Percentiles rank a stretch among this genome's conserved stretches.
Conservation (phyloP, 2,888 invertebrate species). For the Hoplodrina ambigua region DNA sequence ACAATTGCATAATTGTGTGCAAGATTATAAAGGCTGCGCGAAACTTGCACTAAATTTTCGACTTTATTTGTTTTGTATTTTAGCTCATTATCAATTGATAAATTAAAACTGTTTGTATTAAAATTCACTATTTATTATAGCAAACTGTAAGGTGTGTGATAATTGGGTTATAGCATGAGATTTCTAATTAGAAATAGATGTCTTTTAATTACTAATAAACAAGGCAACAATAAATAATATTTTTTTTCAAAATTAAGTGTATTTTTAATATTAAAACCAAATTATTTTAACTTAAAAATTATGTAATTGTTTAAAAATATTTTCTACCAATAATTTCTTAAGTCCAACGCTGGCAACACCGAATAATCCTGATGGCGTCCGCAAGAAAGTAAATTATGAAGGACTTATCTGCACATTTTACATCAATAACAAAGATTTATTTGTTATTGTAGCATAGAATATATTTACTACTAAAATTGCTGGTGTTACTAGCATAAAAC, state of each 20-base stretch:
- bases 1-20: too few relatives aligned
- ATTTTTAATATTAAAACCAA: constrained; percentile 8
- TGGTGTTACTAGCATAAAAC: constrained; percentile 26
- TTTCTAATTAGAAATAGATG: constrained; percentile 33
- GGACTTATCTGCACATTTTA: constrained; percentile 72
- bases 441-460: constrained; percentile 42
- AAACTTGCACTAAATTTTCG: too few relatives aligned
- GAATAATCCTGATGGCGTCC: constrained; percentile 62
- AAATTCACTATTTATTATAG: constrained; percentile 11
- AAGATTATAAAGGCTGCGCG: too few relatives aligned
- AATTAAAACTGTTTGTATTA: not conserved
- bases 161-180: constrained; percentile 50
- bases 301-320: not conserved
- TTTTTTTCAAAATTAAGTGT: constrained; percentile 1
- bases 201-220: constrained; percentile 28
- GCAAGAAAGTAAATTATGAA: constrained; percentile 67
- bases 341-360: constrained; percentile 54
- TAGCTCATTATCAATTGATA: not conserved
- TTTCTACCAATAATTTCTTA: constrained; percentile 38
- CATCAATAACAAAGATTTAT: constrained; percentile 69
- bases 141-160: constrained; percentile 51
- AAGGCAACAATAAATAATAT: constrained; percentile 17
- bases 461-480: constrained; percentile 17
- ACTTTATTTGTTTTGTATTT: not conserved
- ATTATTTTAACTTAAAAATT: not conserved